Evolutionary conservation across 2,797 vertebrate genomes (phyloP).

Genomic region (Poecilia velifera): DNA sequence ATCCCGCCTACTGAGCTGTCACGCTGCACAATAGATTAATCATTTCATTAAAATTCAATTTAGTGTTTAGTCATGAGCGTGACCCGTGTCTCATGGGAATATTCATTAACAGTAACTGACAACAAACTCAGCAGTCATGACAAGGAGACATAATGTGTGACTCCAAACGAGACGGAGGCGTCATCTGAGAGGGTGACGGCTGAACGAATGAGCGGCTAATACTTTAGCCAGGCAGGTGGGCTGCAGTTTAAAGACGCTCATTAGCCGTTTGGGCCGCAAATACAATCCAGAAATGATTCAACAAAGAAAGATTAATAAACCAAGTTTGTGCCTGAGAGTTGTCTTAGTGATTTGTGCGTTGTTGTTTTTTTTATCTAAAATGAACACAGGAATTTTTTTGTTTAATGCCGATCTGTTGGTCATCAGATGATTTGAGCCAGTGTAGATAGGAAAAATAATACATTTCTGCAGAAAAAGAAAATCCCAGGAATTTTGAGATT

Average conservation of each 20-base stretch:
- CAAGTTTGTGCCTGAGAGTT: background rate
- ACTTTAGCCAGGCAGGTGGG: background rate
- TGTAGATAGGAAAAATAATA: too few relatives aligned
- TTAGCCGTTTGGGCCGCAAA: background rate
- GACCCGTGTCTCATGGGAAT: background rate
- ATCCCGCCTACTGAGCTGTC: background rate
- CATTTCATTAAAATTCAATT: slow-evolving; percentile 7
- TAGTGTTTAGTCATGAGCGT: background rate
- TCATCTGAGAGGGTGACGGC: background rate
- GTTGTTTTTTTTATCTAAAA: background rate
- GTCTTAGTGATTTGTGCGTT: background rate
- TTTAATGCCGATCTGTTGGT: background rate
- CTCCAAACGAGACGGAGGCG: background rate
- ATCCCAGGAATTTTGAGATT: too few relatives aligned
- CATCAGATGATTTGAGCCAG: background rate
- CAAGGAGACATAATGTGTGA: background rate
- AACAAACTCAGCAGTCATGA: background rate
- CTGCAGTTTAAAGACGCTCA: background rate
- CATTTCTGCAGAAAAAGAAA: too few relatives aligned
- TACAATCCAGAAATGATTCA: background rate
- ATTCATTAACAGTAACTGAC: background rate
- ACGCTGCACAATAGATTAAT: background rate
- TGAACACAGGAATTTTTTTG: background rate
- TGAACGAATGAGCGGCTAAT: background rate
- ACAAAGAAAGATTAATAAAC: background rate